These are phyloP conservation scores for Panulirus ornatus DNA, from an alignment of 1,140 invertebrate genomes.

Conservation along the genomic window DNA sequence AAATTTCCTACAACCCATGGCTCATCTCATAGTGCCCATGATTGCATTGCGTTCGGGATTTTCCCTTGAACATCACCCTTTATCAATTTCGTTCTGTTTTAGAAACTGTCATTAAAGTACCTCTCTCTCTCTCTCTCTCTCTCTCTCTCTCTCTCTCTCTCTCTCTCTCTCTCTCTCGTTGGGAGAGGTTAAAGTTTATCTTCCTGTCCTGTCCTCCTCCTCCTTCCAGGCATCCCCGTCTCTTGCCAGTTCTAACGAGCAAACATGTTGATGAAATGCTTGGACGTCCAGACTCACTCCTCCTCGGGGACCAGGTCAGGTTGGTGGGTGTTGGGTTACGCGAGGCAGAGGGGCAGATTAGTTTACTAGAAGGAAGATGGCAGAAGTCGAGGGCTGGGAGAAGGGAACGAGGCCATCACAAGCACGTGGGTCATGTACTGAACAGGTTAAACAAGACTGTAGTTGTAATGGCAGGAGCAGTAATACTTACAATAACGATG, in stretches of 20 bases:
- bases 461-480: too few species aligned
- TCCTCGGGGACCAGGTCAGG: background rate
- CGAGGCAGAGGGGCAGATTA: background rate
- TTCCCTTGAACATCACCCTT: too few species aligned
- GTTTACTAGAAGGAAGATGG: background rate
- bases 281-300: background rate
- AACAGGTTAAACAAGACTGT: too few species aligned
- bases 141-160: background rate
- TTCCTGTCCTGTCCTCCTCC: background rate
- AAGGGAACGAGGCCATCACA: too few species aligned
- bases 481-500: too few species aligned
- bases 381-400: background rate
- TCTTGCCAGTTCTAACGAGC: slow-evolving; percentile 3
- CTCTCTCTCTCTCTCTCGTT: background rate
- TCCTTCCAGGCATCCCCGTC: background rate
- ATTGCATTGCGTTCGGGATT: too few species aligned
- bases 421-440: too few species aligned
- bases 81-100: too few species aligned
- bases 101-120: too few species aligned
- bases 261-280: slow-evolving; percentile 17
- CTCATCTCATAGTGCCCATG: too few species aligned
- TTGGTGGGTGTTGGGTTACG: background rate
- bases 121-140: background rate
- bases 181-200: too few species aligned
- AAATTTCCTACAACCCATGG: too few species aligned